phyloP scores from a whole-genome alignment of 2,797 vertebrate genomes.

The Xerus rutilus region DNA sequence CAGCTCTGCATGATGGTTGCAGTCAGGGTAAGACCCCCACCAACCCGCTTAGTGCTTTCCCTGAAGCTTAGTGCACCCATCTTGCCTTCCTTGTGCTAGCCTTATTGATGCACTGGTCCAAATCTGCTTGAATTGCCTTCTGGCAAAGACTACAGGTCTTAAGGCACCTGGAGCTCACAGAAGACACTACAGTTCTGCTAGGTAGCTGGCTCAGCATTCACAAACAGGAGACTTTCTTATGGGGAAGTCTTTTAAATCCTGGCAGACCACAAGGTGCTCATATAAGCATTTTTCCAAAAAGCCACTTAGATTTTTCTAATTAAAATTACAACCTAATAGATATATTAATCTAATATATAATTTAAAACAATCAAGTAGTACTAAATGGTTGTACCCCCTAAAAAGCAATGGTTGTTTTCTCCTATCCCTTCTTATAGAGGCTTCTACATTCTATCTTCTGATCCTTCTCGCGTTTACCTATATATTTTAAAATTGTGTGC shows the following conservation, averaged over 20 bases:
- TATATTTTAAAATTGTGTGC: background rate
- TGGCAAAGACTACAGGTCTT: background rate
- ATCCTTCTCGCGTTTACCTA: conserved; percentile 54
- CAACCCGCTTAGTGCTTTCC: background rate
- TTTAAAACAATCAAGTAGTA: background rate
- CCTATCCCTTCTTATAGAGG: background rate
- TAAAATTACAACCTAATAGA: background rate
- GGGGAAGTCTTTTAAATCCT: background rate
- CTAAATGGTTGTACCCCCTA: background rate
- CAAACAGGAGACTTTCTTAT: background rate
- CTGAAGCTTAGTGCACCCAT: too few species aligned
- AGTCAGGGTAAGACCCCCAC: too few species aligned
- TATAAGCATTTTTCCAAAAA: background rate
- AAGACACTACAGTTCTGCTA: background rate
- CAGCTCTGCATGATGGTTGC: background rate
- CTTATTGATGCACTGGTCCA: background rate
- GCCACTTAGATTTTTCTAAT: background rate
- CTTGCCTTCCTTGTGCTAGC: background rate
- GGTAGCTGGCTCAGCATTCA: background rate
- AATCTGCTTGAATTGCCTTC: background rate
- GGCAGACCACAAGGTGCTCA: background rate
- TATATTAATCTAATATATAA: background rate
- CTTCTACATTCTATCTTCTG: background rate
- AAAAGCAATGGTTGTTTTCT: background rate
- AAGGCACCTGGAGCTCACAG: background rate